Evolutionary conservation across 2,888 invertebrate genomes (phyloP).

Genomic region (Crossocerus cetratus): DNA sequence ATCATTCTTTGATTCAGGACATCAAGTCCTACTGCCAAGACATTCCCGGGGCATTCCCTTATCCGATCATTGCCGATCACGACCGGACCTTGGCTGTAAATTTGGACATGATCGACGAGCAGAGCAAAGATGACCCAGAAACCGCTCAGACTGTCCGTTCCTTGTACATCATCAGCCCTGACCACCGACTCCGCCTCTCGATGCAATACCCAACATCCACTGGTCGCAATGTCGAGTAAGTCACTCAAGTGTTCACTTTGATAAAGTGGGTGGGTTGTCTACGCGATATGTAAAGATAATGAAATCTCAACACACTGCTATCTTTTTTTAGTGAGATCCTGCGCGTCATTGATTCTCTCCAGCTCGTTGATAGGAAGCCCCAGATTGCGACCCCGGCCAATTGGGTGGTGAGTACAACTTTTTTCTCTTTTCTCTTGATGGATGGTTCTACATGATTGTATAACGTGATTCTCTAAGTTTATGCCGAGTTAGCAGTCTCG

Average conservation of each 20-base stretch:
- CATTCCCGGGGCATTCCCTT: slow-evolving; percentile 86
- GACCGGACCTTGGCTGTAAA: slow-evolving; percentile 84
- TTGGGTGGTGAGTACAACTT: slow-evolving; percentile 84
- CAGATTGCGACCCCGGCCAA: slow-evolving; percentile 91
- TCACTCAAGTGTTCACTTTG: slow-evolving; percentile 53
- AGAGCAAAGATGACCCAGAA: slow-evolving; percentile 82
- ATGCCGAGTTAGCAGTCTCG: too few species aligned
- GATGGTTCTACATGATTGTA: too few species aligned
- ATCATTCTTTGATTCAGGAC: slow-evolving; percentile 75
- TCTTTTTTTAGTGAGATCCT: slow-evolving; percentile 85
- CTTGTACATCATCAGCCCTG: slow-evolving; percentile 89
- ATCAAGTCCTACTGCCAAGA: slow-evolving; percentile 85
- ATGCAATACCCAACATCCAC: slow-evolving; percentile 92
- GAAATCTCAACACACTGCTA: not conserved
- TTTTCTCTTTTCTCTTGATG: not conserved
- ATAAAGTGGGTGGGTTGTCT: not conserved
- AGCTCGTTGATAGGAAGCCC: slow-evolving; percentile 84
- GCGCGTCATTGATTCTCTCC: slow-evolving; percentile 89
- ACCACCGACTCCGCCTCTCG: slow-evolving; percentile 86
- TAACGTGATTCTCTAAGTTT: too few species aligned
- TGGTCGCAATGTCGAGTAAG: slow-evolving; percentile 91
- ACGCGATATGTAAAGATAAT: not conserved
- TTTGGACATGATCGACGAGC: slow-evolving; percentile 89
- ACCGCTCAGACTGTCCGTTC: slow-evolving; percentile 85
- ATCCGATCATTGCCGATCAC: slow-evolving; percentile 90